These are phyloP conservation scores for Xerus rutilus DNA, from an alignment of 2,797 vertebrate genomes.

Conservation along the genomic window DNA sequence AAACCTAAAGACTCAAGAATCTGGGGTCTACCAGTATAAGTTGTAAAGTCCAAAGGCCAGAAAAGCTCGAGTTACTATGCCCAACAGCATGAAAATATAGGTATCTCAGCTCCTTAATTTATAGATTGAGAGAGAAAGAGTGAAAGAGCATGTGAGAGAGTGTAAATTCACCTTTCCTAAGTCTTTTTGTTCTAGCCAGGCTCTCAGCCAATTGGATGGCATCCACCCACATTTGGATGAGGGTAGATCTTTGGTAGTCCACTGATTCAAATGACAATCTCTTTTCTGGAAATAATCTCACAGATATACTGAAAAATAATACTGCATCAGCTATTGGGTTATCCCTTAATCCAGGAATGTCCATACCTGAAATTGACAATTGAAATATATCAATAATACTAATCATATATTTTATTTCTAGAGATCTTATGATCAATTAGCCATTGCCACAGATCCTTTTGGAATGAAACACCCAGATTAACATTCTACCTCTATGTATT, in stretches of 20 bases:
- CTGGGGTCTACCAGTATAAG: not conserved
- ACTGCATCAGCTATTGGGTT: not conserved
- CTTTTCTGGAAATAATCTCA: not conserved
- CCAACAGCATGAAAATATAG: not conserved
- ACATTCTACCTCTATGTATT: not conserved
- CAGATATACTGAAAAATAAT: not conserved
- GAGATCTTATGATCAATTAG: not conserved
- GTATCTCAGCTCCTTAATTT: not conserved
- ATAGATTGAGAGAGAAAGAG: no score
- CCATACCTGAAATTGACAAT: not conserved
- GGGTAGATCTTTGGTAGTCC: not conserved
- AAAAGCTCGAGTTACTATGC: not conserved
- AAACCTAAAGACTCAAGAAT: not conserved
- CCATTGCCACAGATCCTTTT: not conserved
- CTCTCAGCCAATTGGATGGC: not conserved
- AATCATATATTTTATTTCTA: not conserved
- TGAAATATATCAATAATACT: not conserved
- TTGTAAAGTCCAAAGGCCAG: not conserved
- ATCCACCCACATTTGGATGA: not conserved
- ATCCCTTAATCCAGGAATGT: not conserved
- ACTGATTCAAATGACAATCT: not conserved
- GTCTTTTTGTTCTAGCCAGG: not conserved
- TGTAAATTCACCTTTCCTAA: not conserved
- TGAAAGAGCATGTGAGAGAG: not conserved
- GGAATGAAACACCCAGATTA: not conserved